phyloP scores from a whole-genome alignment of 2,113 vertebrate genomes.

The Daphoenositta chrysoptera region DNA sequence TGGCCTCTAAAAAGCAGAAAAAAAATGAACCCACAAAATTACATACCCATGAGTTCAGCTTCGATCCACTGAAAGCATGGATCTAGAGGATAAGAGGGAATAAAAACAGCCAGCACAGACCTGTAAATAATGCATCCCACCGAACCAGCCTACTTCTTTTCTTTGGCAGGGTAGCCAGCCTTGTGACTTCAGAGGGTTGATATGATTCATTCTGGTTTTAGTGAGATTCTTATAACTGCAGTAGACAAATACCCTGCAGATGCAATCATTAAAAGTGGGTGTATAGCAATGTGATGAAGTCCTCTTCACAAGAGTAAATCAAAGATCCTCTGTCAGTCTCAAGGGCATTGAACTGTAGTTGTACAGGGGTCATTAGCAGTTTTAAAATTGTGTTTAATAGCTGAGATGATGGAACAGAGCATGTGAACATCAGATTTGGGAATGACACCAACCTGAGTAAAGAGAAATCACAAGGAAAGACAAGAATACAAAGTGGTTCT shows the following conservation, averaged over 20 bases:
- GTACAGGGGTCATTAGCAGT: neutral
- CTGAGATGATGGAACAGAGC: neutral
- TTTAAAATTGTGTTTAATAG: neutral
- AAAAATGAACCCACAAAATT: neutral
- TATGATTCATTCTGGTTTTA: conserved; percentile 7
- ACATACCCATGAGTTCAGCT: neutral
- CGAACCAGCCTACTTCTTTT: neutral
- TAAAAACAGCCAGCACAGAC: neutral
- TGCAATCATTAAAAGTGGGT: neutral
- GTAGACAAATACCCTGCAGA: neutral
- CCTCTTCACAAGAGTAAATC: neutral
- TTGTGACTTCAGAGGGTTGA: neutral
- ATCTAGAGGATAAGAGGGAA: neutral
- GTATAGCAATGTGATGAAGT: neutral
- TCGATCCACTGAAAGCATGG: neutral
- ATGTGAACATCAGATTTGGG: neutral
- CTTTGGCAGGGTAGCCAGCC: neutral
- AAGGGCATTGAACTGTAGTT: neutral
- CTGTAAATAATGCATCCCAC: neutral
- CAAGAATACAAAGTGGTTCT: neutral
- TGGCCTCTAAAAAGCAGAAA: neutral
- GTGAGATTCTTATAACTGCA: neutral
- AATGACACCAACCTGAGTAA: neutral
- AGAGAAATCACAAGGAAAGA: neutral
- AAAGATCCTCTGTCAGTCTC: neutral